Percentiles rank a stretch among this genome's conserved stretches.
Evolutionary conservation across 1,140 invertebrate species (phyloP).

Genomic region (Microplitis demolitor): DNA sequence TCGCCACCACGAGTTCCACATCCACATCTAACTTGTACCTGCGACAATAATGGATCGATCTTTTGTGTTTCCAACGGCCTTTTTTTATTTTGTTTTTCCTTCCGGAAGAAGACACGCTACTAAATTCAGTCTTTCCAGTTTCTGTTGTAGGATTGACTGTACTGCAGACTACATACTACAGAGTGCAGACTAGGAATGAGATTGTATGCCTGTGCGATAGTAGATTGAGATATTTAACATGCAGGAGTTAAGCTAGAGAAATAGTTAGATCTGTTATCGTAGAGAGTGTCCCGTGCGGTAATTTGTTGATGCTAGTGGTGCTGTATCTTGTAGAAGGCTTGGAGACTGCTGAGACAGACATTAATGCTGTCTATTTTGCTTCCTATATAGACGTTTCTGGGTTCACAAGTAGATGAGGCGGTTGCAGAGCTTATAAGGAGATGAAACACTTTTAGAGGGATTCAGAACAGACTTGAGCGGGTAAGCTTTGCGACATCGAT

Average conservation of each 20-base stretch:
- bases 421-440: constrained; percentile 15
- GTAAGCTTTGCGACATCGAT: not conserved
- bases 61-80: constrained; percentile 22
- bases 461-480: not conserved
- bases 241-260: not conserved
- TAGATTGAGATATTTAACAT: constrained; percentile 33
- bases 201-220: not conserved
- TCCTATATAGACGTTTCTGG: constrained; percentile 12
- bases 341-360: too few species aligned
- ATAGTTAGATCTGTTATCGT: constrained; percentile 29
- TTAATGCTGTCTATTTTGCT: not conserved
- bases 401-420: too few species aligned
- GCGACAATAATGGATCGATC: constrained; percentile 33
- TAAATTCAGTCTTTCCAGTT: too few species aligned
- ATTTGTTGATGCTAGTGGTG: constrained; percentile 21
- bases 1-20: constrained; percentile 57
- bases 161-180: too few species aligned
- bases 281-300: constrained; percentile 21
- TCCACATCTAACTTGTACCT: constrained; percentile 40
- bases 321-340: not conserved
- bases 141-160: too few species aligned
- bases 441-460: not conserved
- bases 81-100: not conserved
- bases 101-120: not conserved
- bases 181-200: not conserved